These are phyloP conservation scores for Cyprinodon diabolis DNA, from an alignment of 2,797 vertebrate genomes.

Conservation along the genomic window DNA sequence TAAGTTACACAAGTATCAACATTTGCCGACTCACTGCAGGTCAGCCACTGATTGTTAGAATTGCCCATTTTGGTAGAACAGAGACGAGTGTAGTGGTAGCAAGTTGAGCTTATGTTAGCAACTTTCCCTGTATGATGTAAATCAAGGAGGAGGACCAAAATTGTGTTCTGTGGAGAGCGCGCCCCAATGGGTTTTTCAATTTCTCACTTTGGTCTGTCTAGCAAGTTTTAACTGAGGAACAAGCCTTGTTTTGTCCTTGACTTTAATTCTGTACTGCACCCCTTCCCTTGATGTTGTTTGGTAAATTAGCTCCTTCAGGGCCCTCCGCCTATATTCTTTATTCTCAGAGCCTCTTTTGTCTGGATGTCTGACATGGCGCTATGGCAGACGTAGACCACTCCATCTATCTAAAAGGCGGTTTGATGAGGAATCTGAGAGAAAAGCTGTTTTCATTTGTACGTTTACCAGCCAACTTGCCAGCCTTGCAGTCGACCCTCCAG, in stretches of 20 bases:
- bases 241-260: slow-evolving; percentile 37
- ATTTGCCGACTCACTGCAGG: too few relatives aligned
- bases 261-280: slow-evolving; percentile 27
- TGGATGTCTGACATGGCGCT: slow-evolving; percentile 66
- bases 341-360: slow-evolving; percentile 62
- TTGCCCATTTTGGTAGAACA: too few relatives aligned
- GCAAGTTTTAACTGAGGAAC: neutral
- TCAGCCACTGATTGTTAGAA: too few relatives aligned
- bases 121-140: too few relatives aligned
- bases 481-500: slow-evolving; percentile 67
- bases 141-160: too few relatives aligned
- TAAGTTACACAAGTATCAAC: too few relatives aligned
- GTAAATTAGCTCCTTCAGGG: slow-evolving; percentile 50
- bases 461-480: slow-evolving; percentile 65
- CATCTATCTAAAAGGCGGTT: slow-evolving; percentile 70
- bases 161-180: too few relatives aligned
- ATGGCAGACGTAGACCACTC: slow-evolving; percentile 66
- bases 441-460: slow-evolving; percentile 77
- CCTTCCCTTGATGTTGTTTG: slow-evolving; percentile 61
- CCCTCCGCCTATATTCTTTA: slow-evolving; percentile 57
- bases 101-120: too few relatives aligned
- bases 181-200: too few relatives aligned
- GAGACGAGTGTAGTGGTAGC: too few relatives aligned
- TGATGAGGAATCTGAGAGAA: slow-evolving; percentile 74
- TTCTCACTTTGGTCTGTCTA: too few relatives aligned